Base-by-base conservation (phyloP, 2,888 invertebrate genomes). In the Epicampocera succincta region DNA sequence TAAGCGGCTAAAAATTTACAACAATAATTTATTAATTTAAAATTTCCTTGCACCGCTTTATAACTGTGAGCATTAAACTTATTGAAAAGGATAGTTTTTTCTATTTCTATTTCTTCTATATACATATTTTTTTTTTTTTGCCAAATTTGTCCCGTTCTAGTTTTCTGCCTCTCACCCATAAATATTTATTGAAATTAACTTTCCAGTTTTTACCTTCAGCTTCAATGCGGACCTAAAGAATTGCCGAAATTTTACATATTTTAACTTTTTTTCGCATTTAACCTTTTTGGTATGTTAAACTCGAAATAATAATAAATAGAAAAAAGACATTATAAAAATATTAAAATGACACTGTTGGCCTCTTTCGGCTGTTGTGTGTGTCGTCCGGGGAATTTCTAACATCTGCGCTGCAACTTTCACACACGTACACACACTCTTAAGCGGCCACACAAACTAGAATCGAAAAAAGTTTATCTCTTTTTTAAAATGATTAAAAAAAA, bases 301-400 rank as follows among this genome's bases (percentile, higher is more conserved):
- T 69, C 9, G 15, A 61, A 74, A 48, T 54, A 44, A 44, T 38
- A 56, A 58, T 38, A 15, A 42, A 3, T 11, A 29, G 48, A 66
- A 75, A 44, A 66, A 50, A 38, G 25, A 50, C 33, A 56, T 56
- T 54, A 77, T 56, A 50, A 71, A 77, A 71, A 77, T 63, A 77
- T 66, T 60, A 78, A 78, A 78, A 78, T 72, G 78, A 72, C 78
- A 78, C 72, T 78, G 65, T 78, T 76, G 71, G 65, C 33, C 78
- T 56, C 72, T 50, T 56, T 72, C 66, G 75, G 68, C 8, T 54
- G 56, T 72, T 72, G 50, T 72, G 65, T 72, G 25, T 42, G 65
- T 4, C 65, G 58, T 3, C 50, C 17, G 65, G 78, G 65, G 78
- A 72, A 72, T 78, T 60, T 65, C 38, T 52, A 78, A 60, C 78